Conservation (phyloP, 2,113 vertebrate species). For the Mohoua ochrocephala region DNA sequence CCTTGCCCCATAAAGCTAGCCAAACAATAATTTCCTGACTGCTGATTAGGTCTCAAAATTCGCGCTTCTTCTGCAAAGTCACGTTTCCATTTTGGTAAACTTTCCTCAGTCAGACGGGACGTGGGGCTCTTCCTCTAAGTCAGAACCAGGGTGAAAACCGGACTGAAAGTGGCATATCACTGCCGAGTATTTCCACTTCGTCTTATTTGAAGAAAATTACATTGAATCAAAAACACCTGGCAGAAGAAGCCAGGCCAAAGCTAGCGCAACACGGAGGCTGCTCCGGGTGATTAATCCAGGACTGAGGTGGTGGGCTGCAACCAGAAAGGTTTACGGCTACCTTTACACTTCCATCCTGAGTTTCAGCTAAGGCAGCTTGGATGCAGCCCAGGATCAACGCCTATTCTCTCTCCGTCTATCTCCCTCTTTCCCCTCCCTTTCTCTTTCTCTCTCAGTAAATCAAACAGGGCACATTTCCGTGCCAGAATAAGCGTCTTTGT, state of each 20-base stretch:
- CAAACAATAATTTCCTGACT: not conserved
- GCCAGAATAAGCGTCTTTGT: slow-evolving; percentile 29
- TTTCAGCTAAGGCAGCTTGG: not conserved
- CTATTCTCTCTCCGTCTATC: not conserved
- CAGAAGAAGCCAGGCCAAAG: not conserved
- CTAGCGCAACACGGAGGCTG: not conserved
- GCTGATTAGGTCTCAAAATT: not conserved
- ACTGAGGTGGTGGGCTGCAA: not conserved
- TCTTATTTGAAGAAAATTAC: not conserved
- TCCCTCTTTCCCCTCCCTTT: not conserved
- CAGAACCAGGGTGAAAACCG: not conserved
- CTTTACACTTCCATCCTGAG: not conserved
- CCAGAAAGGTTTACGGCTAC: not conserved
- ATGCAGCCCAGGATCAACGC: not conserved
- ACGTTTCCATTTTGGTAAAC: not conserved
- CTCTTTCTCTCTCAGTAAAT: not conserved
- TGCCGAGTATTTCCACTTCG: not conserved
- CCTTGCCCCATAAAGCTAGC: not conserved
- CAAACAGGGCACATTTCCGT: slow-evolving; percentile 14
- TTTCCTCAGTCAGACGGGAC: not conserved
- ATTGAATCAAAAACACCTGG: not conserved
- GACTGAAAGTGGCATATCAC: not conserved
- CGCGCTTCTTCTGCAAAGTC: not conserved
- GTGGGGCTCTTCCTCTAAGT: not conserved
- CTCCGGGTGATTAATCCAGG: not conserved